Evolutionary conservation across 2,113 vertebrate species (phyloP).

Genomic region (Chamaetylas fuelleborni): DNA sequence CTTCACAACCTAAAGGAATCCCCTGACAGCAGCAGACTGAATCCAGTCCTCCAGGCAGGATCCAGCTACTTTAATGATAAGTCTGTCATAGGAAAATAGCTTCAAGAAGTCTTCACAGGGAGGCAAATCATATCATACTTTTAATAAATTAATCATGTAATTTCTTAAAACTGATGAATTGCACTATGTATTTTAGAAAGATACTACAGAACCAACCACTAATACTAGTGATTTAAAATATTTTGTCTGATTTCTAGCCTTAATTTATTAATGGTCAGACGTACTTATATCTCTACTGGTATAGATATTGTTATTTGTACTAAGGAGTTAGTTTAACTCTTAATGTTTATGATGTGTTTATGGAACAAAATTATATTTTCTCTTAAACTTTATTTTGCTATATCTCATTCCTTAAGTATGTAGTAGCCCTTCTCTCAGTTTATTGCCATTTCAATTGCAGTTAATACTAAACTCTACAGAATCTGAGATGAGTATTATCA

Average conservation of each 20-base stretch:
- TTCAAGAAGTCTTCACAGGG: background rate
- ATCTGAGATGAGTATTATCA: background rate
- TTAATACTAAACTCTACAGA: background rate
- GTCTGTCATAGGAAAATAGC: background rate
- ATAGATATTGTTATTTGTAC: background rate
- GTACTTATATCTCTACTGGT: background rate
- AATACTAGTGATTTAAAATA: background rate
- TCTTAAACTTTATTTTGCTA: background rate
- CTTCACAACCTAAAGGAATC: background rate
- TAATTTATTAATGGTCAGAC: background rate
- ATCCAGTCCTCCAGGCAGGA: background rate
- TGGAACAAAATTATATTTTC: background rate
- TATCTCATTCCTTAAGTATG: background rate
- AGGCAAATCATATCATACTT: background rate
- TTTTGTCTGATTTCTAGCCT: background rate
- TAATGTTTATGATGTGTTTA: background rate
- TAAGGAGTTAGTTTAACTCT: background rate
- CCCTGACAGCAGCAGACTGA: background rate
- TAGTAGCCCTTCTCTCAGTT: background rate
- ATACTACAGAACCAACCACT: background rate
- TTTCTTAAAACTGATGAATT: background rate
- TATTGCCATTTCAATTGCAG: background rate
- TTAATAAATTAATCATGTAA: background rate
- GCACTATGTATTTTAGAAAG: background rate
- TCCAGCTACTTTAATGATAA: background rate